Evolutionary conservation across 2,888 invertebrate species (phyloP).

Genomic region (Chorisops tibialis): DNA sequence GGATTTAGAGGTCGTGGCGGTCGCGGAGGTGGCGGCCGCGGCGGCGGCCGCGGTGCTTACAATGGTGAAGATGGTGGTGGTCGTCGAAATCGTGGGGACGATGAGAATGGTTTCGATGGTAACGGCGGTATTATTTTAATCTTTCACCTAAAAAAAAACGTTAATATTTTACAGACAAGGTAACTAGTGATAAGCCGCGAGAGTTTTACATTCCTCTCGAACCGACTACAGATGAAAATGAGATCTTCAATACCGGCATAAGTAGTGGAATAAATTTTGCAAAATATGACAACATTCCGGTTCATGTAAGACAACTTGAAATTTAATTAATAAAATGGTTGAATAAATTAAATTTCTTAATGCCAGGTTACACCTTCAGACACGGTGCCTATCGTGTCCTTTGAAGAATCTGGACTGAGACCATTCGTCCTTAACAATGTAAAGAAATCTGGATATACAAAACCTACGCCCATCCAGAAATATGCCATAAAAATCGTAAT

Average conservation of each 20-base stretch:
- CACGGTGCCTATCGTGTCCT: conserved; percentile 64
- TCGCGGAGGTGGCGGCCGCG: conserved; percentile 31
- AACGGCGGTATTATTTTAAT: too few species aligned
- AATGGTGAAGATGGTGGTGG: conserved; percentile 26
- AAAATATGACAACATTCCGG: conserved; percentile 83
- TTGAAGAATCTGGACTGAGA: conserved; percentile 69
- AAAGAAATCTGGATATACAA: conserved; percentile 70
- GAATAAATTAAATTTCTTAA: too few species aligned
- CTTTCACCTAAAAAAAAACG: not conserved
- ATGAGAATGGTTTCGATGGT: conserved; percentile 48
- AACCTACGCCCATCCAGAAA: conserved; percentile 94
- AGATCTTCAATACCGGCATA: conserved; percentile 67
- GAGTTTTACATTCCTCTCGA: conserved; percentile 73
- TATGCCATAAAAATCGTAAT: conserved; percentile 81
- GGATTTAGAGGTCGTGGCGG: conserved; percentile 35
- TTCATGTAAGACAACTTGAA: conserved; percentile 62
- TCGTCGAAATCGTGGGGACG: conserved; percentile 21
- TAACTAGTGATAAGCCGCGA: conserved; percentile 56
- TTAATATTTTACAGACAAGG: conserved; percentile 10
- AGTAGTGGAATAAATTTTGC: conserved; percentile 87
- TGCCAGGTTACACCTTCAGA: too few species aligned
- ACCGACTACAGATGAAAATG: conserved; percentile 65
- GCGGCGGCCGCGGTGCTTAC: conserved; percentile 26
- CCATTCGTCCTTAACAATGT: conserved; percentile 73
- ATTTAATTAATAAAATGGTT: too few species aligned